Conservation (phyloP, 1,140 invertebrate species). For the Cyrtorhinus lividipennis region DNA sequence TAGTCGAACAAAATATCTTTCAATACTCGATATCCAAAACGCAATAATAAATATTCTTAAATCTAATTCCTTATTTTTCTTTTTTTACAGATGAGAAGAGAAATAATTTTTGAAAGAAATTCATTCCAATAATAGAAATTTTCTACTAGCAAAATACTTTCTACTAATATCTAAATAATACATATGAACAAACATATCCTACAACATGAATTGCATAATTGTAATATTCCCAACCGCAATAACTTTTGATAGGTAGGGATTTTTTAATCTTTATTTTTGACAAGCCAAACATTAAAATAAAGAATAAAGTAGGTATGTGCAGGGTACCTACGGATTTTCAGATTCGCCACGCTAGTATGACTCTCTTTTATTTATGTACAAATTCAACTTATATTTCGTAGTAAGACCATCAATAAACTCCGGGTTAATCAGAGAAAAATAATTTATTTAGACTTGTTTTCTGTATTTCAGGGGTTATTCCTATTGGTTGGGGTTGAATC, state of each 20-base stretch:
- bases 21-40: not conserved
- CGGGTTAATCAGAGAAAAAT: conserved; percentile 3
- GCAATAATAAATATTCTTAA: not conserved
- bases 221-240: not conserved
- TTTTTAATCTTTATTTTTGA: not conserved
- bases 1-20: not conserved
- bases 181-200: not conserved
- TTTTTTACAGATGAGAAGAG: no score
- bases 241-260: not conserved
- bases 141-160: conserved; percentile 1
- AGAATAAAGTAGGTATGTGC: not conserved
- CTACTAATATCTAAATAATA: not conserved
- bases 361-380: conserved; percentile 2
- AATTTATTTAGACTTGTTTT: not conserved
- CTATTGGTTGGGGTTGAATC: no score
- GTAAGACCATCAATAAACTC: not conserved
- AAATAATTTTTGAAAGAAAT: not conserved
- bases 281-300: no score
- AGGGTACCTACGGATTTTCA: no score
- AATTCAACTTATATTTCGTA: conserved; percentile 5
- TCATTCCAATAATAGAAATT: not conserved
- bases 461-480: no score
- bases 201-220: not conserved
- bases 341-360: not conserved
- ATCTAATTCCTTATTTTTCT: not conserved